These are phyloP conservation scores for Calliphora vomitoria DNA, from an alignment of 2,888 invertebrate genomes.

Conservation along the genomic window DNA sequence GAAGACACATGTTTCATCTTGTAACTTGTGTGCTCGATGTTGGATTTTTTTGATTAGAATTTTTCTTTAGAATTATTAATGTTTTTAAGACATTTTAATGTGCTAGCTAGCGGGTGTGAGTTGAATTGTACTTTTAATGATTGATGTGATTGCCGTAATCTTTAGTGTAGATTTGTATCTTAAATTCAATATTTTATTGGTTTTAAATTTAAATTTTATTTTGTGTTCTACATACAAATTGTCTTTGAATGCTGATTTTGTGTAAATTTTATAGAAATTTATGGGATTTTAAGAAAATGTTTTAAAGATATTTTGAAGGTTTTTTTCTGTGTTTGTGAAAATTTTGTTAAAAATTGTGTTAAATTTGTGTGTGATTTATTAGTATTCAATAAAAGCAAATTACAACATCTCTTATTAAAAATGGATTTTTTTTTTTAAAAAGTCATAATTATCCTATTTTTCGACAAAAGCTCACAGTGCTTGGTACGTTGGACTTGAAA, in stretches of 20 bases:
- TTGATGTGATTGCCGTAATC: slow-evolving; percentile 44
- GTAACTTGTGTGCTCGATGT: slow-evolving; percentile 42
- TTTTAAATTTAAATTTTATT: slow-evolving; percentile 4
- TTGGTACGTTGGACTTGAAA: too few relatives aligned
- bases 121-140: slow-evolving; percentile 28
- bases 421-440: too few relatives aligned
- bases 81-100: slow-evolving; percentile 11
- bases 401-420: too few relatives aligned
- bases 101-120: too few relatives aligned
- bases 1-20: slow-evolving; percentile 61
- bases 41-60: slow-evolving; percentile 39
- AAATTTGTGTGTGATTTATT: too few relatives aligned
- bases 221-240: not conserved
- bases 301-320: too few relatives aligned
- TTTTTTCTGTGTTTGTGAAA: too few relatives aligned
- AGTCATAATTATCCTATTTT: too few relatives aligned
- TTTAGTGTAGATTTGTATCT: slow-evolving; percentile 40
- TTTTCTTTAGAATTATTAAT: slow-evolving; percentile 27
- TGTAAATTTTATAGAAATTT: not conserved
- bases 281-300: not conserved
- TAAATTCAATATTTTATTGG: slow-evolving; percentile 45
- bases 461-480: too few relatives aligned
- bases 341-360: too few relatives aligned
- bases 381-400: too few relatives aligned
- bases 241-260: not conserved